phyloP scores from a whole-genome alignment of 1,140 invertebrate species.

The Drosophila sp. region DNA sequence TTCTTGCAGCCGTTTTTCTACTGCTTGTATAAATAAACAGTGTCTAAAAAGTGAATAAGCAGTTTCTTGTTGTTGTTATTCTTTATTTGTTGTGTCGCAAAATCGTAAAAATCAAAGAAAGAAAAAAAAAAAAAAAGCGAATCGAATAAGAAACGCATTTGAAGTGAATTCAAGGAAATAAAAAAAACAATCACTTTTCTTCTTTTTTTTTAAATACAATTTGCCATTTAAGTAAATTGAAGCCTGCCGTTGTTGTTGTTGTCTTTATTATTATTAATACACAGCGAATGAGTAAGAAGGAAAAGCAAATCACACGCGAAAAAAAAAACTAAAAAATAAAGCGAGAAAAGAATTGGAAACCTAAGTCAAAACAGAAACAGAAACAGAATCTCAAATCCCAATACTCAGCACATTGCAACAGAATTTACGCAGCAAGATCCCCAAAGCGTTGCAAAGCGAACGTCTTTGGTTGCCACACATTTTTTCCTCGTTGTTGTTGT shows the following conservation, averaged over 20 bases:
- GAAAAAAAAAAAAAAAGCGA: conserved; percentile 36
- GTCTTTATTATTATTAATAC: conserved; percentile 59
- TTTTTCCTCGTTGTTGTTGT: neutral
- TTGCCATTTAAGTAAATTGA: conserved; percentile 37
- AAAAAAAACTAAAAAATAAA: conserved; percentile 15
- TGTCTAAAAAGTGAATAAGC: conserved; percentile 55
- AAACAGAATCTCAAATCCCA: conserved; percentile 24
- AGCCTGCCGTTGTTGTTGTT: conserved; percentile 32
- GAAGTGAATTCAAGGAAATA: conserved; percentile 59
- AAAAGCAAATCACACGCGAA: conserved; percentile 31
- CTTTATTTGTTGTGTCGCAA: conserved; percentile 5
- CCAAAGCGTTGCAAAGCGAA: conserved; percentile 12
- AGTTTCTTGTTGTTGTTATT: conserved; percentile 39
- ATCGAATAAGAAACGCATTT: conserved; percentile 48
- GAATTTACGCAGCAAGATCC: conserved; percentile 23
- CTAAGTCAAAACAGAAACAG: conserved; percentile 23
- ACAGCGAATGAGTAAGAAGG: conserved; percentile 41
- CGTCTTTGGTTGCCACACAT: neutral
- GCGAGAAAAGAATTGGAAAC: too few relatives aligned
- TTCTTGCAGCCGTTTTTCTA: conserved; percentile 19
- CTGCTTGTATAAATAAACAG: conserved; percentile 35
- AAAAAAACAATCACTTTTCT: conserved; percentile 11
- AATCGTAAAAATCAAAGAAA: conserved; percentile 23
- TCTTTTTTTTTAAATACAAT: conserved; percentile 17
- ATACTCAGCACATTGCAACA: conserved; percentile 25